Evolutionary conservation across 2,888 invertebrate species (phyloP).

Genomic region (Stenchaetothrips biformis): DNA sequence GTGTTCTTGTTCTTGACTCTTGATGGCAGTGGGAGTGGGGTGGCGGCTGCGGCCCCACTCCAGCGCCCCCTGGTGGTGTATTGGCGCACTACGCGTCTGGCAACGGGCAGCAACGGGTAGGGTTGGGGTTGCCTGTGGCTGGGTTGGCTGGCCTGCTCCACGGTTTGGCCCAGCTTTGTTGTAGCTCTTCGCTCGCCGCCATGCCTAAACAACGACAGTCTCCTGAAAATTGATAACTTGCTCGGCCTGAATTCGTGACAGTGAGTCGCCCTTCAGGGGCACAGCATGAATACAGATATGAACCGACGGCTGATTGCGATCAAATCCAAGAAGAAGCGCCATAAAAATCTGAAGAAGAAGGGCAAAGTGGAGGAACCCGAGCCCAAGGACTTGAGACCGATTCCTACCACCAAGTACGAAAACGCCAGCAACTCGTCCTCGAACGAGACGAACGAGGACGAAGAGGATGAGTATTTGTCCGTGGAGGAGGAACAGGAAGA

Average conservation of each 20-base stretch:
- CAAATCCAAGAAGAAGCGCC: slow-evolving; percentile 87
- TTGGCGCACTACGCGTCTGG: no score
- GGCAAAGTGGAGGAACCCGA: slow-evolving; percentile 38
- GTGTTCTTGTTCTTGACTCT: no score
- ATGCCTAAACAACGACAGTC: slow-evolving; percentile 62
- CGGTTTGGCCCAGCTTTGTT: slow-evolving; percentile 30
- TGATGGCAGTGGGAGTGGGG: no score
- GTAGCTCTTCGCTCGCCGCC: slow-evolving; percentile 51
- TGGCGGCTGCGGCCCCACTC: no score
- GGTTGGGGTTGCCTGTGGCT: background rate
- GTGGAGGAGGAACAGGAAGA: slow-evolving; percentile 98
- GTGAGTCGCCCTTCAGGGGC: background rate
- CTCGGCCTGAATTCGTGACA: background rate
- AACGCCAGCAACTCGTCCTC: slow-evolving; percentile 53
- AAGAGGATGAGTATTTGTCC: slow-evolving; percentile 67
- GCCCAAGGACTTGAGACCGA: slow-evolving; percentile 32
- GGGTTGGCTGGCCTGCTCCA: background rate
- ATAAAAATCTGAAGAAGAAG: slow-evolving; percentile 81
- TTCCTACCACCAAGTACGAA: slow-evolving; percentile 25
- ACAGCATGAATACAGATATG: slow-evolving; percentile 81
- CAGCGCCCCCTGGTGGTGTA: no score
- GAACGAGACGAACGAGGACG: slow-evolving; percentile 71
- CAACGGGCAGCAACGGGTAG: no score
- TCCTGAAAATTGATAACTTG: background rate
- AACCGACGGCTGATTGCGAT: slow-evolving; percentile 87